Evolutionary conservation across 2,113 vertebrate genomes (phyloP), one percentile per base, ranked within the genome.

Genomic region (Chrysemys picta): DNA sequence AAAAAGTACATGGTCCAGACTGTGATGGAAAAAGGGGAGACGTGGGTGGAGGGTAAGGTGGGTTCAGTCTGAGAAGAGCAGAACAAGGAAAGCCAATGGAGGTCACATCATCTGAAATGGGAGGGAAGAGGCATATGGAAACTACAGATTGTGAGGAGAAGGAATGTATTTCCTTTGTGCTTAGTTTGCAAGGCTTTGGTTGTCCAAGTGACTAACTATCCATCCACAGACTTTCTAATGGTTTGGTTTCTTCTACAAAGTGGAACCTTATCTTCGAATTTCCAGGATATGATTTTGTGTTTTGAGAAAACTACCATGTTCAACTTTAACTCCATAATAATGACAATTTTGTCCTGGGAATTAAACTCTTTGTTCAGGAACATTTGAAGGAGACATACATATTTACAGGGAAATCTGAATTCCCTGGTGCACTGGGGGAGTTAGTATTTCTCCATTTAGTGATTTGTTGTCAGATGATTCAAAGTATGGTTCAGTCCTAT

Each of bases 261-360:
- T 52, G 83, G 50, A 87, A 85, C 19, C 7, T 82, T 85, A 38
- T 62, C 27, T 38, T 65, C 89, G 59, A 12, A 0, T 92, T 89
- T 91, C 81, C n/a, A 27, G 5, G 65, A 50, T 80, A 76, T 62
- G 16, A 27, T 93, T 62, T 50, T 91, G 69, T 76, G 25, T 13
- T 47, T 16, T 94, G 47, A 3, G 16, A 79, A 89, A 93, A 86
- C 14, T 2, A 16, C 7, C 82, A 6, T 22, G 29, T 75, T 87
- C 80, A 90, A 82, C 11, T 38, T 76, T 57, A 91, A 87, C 19
- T 42, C 88, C 65, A 57, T 24, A 93, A 92, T 81, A 95, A 95
- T 10, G 10, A 95, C 86, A 56, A 84, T 80, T 57, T 85, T 93
- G 13, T 57, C 31, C 0, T 53, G 72, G 75, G 42, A 80, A 96